These are phyloP conservation scores for Bursaphelenchus okinawaensis DNA, from an alignment of 2,888 invertebrate genomes.

Conservation along the genomic window DNA sequence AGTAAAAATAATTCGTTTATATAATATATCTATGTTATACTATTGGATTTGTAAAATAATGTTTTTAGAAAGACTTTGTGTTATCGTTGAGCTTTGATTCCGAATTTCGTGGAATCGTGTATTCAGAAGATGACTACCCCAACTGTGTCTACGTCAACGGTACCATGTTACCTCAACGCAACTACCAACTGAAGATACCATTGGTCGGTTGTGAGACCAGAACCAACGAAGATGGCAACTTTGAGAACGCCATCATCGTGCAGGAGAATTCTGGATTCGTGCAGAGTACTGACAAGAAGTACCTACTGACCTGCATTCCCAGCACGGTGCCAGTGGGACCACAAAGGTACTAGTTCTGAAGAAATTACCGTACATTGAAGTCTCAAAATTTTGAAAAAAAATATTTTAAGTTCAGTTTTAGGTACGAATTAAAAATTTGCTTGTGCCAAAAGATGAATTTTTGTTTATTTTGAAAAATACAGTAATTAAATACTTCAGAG, in stretches of 20 bases:
- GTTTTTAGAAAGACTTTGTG: slow-evolving; percentile 50
- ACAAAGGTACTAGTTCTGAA: slow-evolving; percentile 8
- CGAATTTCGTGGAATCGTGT: slow-evolving; percentile 47
- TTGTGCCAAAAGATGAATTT: too few species aligned
- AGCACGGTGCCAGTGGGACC: slow-evolving; percentile 30
- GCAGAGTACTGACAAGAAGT: slow-evolving; percentile 44
- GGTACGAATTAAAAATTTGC: too few species aligned
- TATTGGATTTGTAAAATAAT: not conserved
- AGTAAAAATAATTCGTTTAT: too few species aligned
- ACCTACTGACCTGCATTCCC: slow-evolving; percentile 48
- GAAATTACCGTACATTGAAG: too few species aligned
- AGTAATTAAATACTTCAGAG: slow-evolving; percentile 19
- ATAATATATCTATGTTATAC: not conserved
- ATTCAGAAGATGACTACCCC: slow-evolving; percentile 50
- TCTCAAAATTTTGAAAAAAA: not conserved
- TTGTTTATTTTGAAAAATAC: too few species aligned
- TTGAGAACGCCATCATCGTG: slow-evolving; percentile 54
- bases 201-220: slow-evolving; percentile 50
- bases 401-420: too few species aligned
- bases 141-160: slow-evolving; percentile 57
- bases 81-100: slow-evolving; percentile 50
- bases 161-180: slow-evolving; percentile 40
- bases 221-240: slow-evolving; percentile 48
- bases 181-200: slow-evolving; percentile 54
- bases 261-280: slow-evolving; percentile 35